phyloP scores from a whole-genome alignment of 2,888 invertebrate species.

The Hyposoter didymator region DNA sequence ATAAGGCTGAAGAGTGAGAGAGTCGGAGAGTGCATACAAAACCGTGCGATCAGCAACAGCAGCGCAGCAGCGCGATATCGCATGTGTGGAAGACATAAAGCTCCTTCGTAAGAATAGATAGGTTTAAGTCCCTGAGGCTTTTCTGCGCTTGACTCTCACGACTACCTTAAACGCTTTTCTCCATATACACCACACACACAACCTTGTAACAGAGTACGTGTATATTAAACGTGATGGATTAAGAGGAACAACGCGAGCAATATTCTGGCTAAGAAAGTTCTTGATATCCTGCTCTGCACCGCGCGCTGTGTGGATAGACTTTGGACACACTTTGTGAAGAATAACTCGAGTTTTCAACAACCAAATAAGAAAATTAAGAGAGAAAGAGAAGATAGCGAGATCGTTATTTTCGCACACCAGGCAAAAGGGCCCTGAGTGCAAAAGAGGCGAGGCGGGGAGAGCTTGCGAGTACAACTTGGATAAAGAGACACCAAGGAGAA shows the following conservation, averaged over 20 bases:
- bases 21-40: conserved; percentile 17
- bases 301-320: neutral
- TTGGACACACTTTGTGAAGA: conserved; percentile 18
- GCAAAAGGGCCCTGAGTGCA: conserved; percentile 22
- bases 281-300: neutral
- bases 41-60: conserved; percentile 60
- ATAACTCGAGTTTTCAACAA: conserved; percentile 9
- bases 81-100: conserved; percentile 69
- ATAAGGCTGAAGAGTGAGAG: conserved; percentile 27
- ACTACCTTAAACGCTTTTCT: conserved; percentile 18
- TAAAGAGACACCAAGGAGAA: conserved; percentile 10
- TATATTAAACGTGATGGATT: conserved; percentile 60
- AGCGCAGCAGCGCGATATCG: conserved; percentile 62
- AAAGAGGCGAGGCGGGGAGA: neutral
- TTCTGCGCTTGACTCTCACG: conserved; percentile 62
- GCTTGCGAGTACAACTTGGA: conserved; percentile 23
- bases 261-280: conserved; percentile 38
- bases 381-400: neutral
- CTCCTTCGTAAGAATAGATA: conserved; percentile 66
- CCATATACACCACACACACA: conserved; percentile 3
- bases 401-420: conserved; percentile 15
- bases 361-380: neutral
- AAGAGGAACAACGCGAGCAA: conserved; percentile 57
- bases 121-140: conserved; percentile 58
- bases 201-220: conserved; percentile 20